These are phyloP conservation scores for Pelochelys cantorii DNA, from an alignment of 2,797 vertebrate genomes.

Conservation along the genomic window DNA sequence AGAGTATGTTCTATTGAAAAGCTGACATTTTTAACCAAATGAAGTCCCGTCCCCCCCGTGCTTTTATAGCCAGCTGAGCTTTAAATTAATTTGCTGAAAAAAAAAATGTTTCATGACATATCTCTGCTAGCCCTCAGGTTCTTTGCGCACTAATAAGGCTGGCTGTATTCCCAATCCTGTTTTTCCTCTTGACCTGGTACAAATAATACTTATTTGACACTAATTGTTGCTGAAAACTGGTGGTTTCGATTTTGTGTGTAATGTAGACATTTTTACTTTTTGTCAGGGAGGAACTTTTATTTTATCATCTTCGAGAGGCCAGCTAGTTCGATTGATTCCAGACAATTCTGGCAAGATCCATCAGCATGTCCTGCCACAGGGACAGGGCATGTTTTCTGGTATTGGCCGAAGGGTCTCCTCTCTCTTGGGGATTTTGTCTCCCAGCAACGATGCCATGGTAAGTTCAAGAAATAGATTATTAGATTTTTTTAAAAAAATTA, in stretches of 20 bases:
- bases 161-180: not conserved
- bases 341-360: constrained; percentile 88
- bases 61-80: not conserved
- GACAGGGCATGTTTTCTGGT: constrained; percentile 94
- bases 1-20: not conserved
- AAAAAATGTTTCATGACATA: not conserved
- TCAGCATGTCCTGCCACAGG: constrained; percentile 86
- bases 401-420: constrained; percentile 94
- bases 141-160: not conserved
- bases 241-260: not conserved
- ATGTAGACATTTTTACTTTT: constrained; percentile 11
- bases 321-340: constrained; percentile 82
- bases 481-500: not conserved
- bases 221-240: not conserved
- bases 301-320: constrained; percentile 87
- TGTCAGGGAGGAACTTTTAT: constrained; percentile 91
- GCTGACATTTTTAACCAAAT: not conserved
- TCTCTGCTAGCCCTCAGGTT: not conserved
- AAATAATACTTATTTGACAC: not conserved
- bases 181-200: not conserved
- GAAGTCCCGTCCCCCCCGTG: not conserved
- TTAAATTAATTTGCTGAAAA: not conserved
- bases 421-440: constrained; percentile 93
- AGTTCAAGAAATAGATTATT: constrained; percentile 64
- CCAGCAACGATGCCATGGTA: constrained; percentile 86